These are phyloP conservation scores for Arctocebus calabarensis DNA, from an alignment of 2,797 vertebrate genomes.

Conservation along the genomic window DNA sequence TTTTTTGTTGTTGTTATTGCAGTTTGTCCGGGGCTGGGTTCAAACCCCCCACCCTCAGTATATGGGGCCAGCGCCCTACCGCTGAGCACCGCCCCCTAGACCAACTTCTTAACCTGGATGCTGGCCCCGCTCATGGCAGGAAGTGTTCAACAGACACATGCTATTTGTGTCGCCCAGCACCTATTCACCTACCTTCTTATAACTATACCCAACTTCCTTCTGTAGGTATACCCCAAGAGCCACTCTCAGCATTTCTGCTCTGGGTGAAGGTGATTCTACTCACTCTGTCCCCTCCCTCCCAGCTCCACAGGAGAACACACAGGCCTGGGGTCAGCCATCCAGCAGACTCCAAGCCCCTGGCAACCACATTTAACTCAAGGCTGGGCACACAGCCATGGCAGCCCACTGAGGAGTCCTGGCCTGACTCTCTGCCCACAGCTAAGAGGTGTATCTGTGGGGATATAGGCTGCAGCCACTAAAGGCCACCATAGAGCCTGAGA, in stretches of 20 bases:
- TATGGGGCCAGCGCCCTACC: no score
- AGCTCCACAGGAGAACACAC: neutral
- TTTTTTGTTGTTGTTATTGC: no score
- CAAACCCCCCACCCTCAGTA: no score
- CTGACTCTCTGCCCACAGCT: neutral
- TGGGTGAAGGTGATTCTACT: no score
- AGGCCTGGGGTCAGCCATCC: neutral
- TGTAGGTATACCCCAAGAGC: neutral
- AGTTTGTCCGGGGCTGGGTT: no score
- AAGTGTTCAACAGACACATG: fast-evolving
- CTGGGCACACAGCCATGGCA: neutral
- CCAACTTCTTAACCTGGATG: neutral
- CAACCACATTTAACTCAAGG: no score
- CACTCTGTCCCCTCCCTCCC: neutral
- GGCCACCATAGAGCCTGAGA: neutral
- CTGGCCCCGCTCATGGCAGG: neutral
- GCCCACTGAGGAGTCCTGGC: neutral
- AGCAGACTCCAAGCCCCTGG: neutral
- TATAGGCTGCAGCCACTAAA: neutral
- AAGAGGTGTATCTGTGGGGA: neutral
- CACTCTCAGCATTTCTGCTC: neutral
- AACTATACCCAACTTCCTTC: neutral
- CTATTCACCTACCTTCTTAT: neutral
- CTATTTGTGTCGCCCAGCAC: neutral
- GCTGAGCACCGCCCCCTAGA: no score